Evolutionary conservation across 2,113 vertebrate genomes (phyloP), one percentile per base, ranked within the genome.

Genomic region (Malaclemys terrapin): DNA sequence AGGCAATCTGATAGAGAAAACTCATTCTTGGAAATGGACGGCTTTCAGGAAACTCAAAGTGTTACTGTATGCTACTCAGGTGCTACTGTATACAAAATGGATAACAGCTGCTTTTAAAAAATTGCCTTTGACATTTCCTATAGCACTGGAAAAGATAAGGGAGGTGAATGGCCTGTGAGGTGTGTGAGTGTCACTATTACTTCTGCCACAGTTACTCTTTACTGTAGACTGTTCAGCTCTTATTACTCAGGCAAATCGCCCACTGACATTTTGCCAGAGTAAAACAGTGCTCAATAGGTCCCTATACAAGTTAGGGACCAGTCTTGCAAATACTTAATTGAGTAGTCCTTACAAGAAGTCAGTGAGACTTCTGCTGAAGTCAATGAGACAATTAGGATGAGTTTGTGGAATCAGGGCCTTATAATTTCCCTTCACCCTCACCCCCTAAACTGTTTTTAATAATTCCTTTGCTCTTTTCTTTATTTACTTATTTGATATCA

Each of bases 1-100:
- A 92, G 89, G 91, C 88, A 94, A 94, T 95, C 96, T 95, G 96
- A 97, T 96, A 94, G 87, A 97, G 94, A 98, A 98, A 98, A 98
- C 9, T 93, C 95, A 97, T 95, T 97, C 94, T 52, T 87, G 91
- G 80, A 96, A 97, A 42, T 42, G 42, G 42, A 42, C 4, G 42
- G 42, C 42, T 42, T 42, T 42, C 42, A 42, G 42, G 42, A 42
- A 42, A 42, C 42, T 42, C 42, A 4, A 42, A 42, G 72, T 91
- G 76, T 96, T 96, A 80, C 87, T 89, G 2, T 88, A 54, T 47
- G 19, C 84, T 93, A 96, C 94, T 97, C 88, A 95, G 85, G 42
- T 42, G 42, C 42, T 42, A 42, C 42, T 42, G 42, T 42, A 42
- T 42, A 72, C 78, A 93, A 96, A 97, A 96, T 76, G 85, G 22